Base-by-base conservation (phyloP, 2,888 invertebrate species). In the Gnatocerus cornutus region DNA sequence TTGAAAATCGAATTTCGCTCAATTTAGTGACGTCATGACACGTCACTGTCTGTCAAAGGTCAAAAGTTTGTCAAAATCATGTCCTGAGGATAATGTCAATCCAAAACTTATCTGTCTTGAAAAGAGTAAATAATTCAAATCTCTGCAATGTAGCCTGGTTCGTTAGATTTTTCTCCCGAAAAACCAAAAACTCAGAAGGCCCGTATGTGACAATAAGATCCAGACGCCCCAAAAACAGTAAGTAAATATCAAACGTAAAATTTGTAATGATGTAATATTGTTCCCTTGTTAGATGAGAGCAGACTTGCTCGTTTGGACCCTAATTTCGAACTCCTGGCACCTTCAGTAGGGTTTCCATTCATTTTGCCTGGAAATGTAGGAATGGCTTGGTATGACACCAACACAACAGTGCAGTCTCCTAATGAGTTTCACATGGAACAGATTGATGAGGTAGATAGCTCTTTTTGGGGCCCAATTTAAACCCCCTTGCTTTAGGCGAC, bases 351-450 rank as follows among this genome's bases (percentile, higher is more conserved):
- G 21, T 90, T 90, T 80, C 87, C 92, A 30, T 90, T 93, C 79
- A 91, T 90, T 76, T 84, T 93, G 71, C 91, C 91, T 13, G 92
- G 92, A 62, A 88, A 89, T 70, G 86, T 91, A 0, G 92, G 92
- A 0, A 89, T 91, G 10, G 91, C 91, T 0, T 91, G 91, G 91
- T 88, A 90, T 71, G 89, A 90, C 74, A 86, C 87, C 8, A 85
- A 87, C 27, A 89, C 90, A 0, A 90, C 89, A 1, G 85, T 86
- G 4, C 86, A 82, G 61, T 79, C 81, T 39, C 79, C 82, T 33
- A 78, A 81, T 71, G 80, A 78, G 37, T 79, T 83, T 61, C 78
- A 84, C 39, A 83, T 85, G 80, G 81, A 85, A 72, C 81, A 82
- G 71, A 76, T 83, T 53, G 80, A 82, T 63, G 80, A 81, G 69